These are phyloP conservation scores for Pogonomyrmex californicus DNA, from an alignment of 1,140 invertebrate species.

Conservation along the genomic window DNA sequence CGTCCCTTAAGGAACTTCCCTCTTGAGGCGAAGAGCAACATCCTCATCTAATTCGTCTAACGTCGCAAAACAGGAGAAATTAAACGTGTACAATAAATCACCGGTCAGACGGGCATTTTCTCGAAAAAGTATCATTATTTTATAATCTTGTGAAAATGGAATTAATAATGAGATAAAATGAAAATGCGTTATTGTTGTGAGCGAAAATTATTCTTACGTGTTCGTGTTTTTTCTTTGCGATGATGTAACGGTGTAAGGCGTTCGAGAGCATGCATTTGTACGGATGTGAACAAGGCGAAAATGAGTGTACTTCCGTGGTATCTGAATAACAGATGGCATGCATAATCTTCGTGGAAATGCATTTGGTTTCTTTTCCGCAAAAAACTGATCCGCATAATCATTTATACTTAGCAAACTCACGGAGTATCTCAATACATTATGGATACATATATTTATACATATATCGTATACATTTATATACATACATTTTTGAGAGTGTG, in stretches of 20 bases:
- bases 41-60: no score
- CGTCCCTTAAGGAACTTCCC: no score
- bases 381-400: not conserved
- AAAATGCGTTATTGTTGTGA: not conserved
- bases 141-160: not conserved
- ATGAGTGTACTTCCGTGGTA: constrained; percentile 41
- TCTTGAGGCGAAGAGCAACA: no score
- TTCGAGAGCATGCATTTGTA: constrained; percentile 40
- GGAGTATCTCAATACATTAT: not conserved
- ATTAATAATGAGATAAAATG: not conserved
- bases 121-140: not conserved
- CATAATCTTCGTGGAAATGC: constrained; percentile 15
- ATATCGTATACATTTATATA: not conserved
- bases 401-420: not conserved
- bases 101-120: not conserved
- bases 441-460: not conserved
- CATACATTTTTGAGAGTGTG: not conserved
- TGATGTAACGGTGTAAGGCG: constrained; percentile 35
- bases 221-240: not conserved
- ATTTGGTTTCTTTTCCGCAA: not conserved
- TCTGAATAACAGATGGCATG: constrained; percentile 34
- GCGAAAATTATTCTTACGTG: not conserved
- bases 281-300: constrained; percentile 18
- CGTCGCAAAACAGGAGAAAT: no score
- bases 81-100: no score